Evolutionary conservation across 2,113 vertebrate genomes (phyloP).

Genomic region (Elephantulus edwardii): DNA sequence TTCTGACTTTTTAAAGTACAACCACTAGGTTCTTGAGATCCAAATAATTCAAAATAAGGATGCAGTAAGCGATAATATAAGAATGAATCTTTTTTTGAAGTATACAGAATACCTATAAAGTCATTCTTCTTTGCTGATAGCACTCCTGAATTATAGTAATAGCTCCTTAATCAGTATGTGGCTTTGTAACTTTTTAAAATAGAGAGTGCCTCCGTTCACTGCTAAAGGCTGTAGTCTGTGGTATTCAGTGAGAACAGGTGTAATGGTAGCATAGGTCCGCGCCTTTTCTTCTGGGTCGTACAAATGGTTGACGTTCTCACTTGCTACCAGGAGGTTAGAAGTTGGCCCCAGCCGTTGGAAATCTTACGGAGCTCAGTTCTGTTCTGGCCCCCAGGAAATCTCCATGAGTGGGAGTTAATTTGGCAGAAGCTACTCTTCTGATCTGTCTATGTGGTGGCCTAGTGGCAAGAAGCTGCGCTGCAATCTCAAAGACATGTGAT

Average conservation of each 20-base stretch:
- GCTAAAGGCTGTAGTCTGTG: not conserved
- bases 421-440: not conserved
- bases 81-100: not conserved
- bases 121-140: not conserved
- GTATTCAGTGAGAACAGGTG: not conserved
- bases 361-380: not conserved
- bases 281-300: not conserved
- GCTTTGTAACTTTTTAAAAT: not conserved
- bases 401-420: not conserved
- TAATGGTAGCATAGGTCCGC: not conserved
- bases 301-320: not conserved
- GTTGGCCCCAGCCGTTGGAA: not conserved
- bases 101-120: not conserved
- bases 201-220: not conserved
- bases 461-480: too few relatives aligned
- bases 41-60: not conserved
- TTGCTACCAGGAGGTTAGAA: not conserved
- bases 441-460: not conserved
- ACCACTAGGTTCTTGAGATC: constrained; percentile 31
- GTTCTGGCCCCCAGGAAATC: not conserved
- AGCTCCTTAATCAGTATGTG: not conserved
- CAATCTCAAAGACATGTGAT: too few relatives aligned
- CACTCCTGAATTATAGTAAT: not conserved
- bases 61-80: not conserved
- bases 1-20: constrained; percentile 5